phyloP scores from a whole-genome alignment of 2,797 vertebrate genomes.

The Spea hammondii region DNA sequence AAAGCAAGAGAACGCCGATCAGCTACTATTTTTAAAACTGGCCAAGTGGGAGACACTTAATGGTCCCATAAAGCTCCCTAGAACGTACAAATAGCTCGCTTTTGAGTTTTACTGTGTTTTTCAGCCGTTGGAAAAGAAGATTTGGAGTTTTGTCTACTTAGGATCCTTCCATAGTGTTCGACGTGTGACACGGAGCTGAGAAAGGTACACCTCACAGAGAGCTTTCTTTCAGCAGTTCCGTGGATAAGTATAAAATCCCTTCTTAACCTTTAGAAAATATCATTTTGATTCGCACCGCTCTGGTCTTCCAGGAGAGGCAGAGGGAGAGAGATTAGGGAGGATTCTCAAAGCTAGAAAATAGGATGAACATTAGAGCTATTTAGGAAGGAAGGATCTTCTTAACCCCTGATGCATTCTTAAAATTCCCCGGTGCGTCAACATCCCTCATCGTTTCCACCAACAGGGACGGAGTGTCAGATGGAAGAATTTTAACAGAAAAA shows the following conservation, averaged over 20 bases:
- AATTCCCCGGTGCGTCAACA: too few species aligned
- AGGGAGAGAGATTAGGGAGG: conserved; percentile 33
- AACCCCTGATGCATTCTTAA: conserved; percentile 17
- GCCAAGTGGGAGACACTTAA: too few species aligned
- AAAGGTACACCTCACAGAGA: conserved; percentile 50
- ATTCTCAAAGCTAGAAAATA: conserved; percentile 35
- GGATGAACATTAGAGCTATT: conserved; percentile 43
- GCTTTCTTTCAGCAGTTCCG: conserved; percentile 64
- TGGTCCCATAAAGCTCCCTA: too few species aligned
- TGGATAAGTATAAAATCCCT: conserved; percentile 60
- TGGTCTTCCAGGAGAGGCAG: conserved; percentile 59
- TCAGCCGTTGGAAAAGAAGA: conserved; percentile 4
- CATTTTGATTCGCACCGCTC: conserved; percentile 68
- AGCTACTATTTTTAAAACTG: too few species aligned
- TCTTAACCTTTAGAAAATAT: conserved; percentile 67
- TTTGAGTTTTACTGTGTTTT: background rate
- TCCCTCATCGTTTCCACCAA: too few species aligned
- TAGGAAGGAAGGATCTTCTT: conserved; percentile 26
- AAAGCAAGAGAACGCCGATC: too few species aligned
- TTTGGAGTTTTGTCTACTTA: background rate
- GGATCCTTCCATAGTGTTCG: conserved; percentile 32
- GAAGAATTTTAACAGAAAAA: too few species aligned
- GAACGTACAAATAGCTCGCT: too few species aligned
- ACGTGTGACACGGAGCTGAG: conserved; percentile 2
- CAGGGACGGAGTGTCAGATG: too few species aligned